A percentile compares a stretch with the other conserved stretches of the same genome.
phyloP scores from a whole-genome alignment of 1,140 invertebrate species.

The Aleiodes sp. region DNA sequence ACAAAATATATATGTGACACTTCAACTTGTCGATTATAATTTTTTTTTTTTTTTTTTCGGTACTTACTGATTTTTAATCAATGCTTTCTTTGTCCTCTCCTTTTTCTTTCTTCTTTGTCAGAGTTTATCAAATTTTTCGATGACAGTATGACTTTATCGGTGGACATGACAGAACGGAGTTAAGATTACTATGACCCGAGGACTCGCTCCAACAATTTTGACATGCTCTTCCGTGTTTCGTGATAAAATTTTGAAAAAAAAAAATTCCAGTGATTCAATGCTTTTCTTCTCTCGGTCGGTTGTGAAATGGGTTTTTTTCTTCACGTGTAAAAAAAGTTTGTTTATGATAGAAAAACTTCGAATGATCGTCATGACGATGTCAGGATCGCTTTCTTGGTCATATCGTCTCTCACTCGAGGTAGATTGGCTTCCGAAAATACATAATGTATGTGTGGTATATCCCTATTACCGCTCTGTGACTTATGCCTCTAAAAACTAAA shows the following conservation, averaged over 20 bases:
- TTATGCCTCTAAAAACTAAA: slow-evolving; percentile 19
- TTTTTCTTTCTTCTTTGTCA: neutral
- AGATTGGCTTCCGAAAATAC: slow-evolving; percentile 20
- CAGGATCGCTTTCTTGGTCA: slow-evolving; percentile 9
- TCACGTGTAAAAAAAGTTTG: slow-evolving; percentile 1
- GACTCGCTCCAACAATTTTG: neutral
- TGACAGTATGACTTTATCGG: slow-evolving; percentile 16
- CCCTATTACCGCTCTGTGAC: slow-evolving; percentile 16
- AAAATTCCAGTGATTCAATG: neutral
- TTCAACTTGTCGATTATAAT: neutral
- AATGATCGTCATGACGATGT: slow-evolving; percentile 4
- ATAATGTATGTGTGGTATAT: slow-evolving; percentile 13
- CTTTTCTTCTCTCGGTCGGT: neutral
- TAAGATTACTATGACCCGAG: slow-evolving; percentile 11
- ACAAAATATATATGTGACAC: neutral
- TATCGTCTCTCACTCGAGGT: slow-evolving; percentile 11
- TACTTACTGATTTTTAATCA: neutral
- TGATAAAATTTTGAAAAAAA: too few species aligned
- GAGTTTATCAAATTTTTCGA: neutral
- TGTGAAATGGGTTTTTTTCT: neutral
- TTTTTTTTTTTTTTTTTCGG: neutral
- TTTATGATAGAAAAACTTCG: neutral
- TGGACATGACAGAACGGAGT: slow-evolving; percentile 4
- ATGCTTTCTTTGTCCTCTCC: too few species aligned
- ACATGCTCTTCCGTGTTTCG: neutral